A percentile compares a stretch with the other conserved stretches of the same genome.
These are phyloP conservation scores for Heliconius melpomene DNA, from an alignment of 1,140 invertebrate species.

Conservation along the genomic window DNA sequence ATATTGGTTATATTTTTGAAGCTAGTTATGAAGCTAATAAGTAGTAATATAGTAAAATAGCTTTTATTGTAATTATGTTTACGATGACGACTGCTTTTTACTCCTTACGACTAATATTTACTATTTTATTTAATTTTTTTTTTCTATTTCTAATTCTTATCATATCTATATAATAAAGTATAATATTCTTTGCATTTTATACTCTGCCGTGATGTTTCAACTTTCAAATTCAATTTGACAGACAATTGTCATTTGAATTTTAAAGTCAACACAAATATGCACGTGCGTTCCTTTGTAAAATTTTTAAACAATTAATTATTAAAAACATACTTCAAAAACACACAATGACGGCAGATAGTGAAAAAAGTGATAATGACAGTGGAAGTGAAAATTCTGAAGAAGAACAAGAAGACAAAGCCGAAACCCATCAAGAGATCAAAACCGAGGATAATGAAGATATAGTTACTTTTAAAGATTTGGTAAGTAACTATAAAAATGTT, in stretches of 20 bases:
- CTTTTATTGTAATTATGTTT: too few relatives aligned
- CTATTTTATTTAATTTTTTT: too few relatives aligned
- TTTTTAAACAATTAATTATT: background rate
- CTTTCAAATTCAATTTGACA: background rate
- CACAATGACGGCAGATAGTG: constrained; percentile 61
- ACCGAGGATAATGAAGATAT: constrained; percentile 56
- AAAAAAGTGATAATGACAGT: constrained; percentile 57
- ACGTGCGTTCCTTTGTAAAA: background rate
- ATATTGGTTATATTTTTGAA: too few relatives aligned
- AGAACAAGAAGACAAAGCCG: constrained; percentile 48
- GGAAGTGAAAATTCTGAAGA: constrained; percentile 26
- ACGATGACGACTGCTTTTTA: too few relatives aligned
- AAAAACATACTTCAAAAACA: constrained; percentile 13
- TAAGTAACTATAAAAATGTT: constrained; percentile 55
- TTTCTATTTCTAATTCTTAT: too few relatives aligned
- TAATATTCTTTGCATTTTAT: background rate
- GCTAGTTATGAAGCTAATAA: too few relatives aligned
- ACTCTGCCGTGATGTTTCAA: background rate
- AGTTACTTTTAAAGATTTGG: constrained; percentile 84
- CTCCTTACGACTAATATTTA: too few relatives aligned
- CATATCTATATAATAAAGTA: too few relatives aligned
- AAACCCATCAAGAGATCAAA: constrained; percentile 39
- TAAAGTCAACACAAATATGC: background rate
- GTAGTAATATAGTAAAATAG: too few relatives aligned
- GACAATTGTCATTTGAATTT: background rate